Percentiles rank a stretch among this genome's conserved stretches.
These are phyloP conservation scores for Channa striata DNA, from an alignment of 2,797 vertebrate genomes.

Conservation along the genomic window DNA sequence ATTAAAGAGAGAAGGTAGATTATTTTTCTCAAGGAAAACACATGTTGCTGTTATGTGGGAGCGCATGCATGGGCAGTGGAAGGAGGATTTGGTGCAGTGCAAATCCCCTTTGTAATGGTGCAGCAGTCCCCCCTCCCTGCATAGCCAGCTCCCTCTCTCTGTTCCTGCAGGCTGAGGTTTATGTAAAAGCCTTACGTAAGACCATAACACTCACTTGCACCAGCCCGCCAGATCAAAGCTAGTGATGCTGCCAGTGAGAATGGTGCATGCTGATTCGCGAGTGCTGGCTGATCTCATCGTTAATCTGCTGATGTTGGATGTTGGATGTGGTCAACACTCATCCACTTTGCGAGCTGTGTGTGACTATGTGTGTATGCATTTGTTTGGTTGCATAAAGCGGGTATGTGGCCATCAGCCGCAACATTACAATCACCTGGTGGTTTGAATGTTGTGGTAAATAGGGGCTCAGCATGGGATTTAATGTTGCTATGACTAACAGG, in stretches of 20 bases:
- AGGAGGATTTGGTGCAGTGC: conserved; percentile 84
- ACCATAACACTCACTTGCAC: conserved; percentile 74
- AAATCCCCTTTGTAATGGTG: conserved; percentile 80
- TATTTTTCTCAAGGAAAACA: conserved; percentile 40
- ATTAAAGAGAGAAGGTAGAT: conserved; percentile 30
- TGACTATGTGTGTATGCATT: conserved; percentile 2
- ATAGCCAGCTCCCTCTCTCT: conserved; percentile 52
- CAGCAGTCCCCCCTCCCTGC: conserved; percentile 53
- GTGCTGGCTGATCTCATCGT: conserved; percentile 60
- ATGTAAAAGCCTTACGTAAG: conserved; percentile 86
- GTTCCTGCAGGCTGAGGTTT: conserved; percentile 73
- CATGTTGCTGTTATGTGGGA: conserved; percentile 59
- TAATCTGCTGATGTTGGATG: conserved; percentile 55
- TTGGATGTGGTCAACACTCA: conserved; percentile 36
- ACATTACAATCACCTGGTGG: too few species aligned
- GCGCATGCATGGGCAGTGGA: conserved; percentile 46
- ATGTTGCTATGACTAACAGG: too few species aligned
- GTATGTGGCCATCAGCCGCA: background rate
- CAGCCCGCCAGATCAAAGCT: conserved; percentile 71
- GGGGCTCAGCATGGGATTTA: too few species aligned
- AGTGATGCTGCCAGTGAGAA: conserved; percentile 62
- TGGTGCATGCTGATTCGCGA: conserved; percentile 29
- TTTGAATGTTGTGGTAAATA: too few species aligned
- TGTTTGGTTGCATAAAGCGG: conserved; percentile 42
- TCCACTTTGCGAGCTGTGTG: conserved; percentile 31